Base-by-base conservation (phyloP, 2,888 invertebrate genomes). In the Opisthograptis luteolata region DNA sequence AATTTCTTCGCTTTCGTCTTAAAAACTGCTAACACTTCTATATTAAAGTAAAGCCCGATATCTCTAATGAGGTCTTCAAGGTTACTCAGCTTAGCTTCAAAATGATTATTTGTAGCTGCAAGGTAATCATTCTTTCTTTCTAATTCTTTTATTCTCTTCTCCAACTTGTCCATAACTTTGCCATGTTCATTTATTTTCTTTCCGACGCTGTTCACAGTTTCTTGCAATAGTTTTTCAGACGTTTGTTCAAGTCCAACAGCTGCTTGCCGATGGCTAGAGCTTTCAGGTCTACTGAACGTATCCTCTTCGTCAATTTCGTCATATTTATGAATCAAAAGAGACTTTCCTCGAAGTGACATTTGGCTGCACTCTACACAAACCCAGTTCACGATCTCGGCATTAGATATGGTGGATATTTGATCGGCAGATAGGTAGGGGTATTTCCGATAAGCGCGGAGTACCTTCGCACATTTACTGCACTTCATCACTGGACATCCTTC, bases 391-490 rank as follows among this genome's bases (percentile, higher is more conserved):
- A 12, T 14, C 13, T 20, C 37, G 3, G 37, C 12, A 12, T 9
- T 14, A 8, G 13, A 17, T 24, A 37, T 10, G 1, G 36, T 8
- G 0, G 31, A 37, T 13, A 45, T 30, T 12, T 45, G 45, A n/a
- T 31, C 31, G 0, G 31, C 30, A n/a, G 30, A 22, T 2, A 37
- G 31, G 8, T 31, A 17, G 1, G 37, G 24, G 24, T 37, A 45
- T n/a, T 31, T 17, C 17, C 37, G 30, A 10, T 24, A 22, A 1
- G 45, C 44, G 12, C 36, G 44, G 3, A 36, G 36, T 5, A 13
- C 25, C 24, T 30, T 37, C 13, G 10, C 24, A 15, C 45, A 45
- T 6, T 25, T 20, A 1, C 17, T 24, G 30, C 45, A 45, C 27
- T 31, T 17, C n/a, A 37, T n/a, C 1, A 14, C 15, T 22, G 37